Evolutionary conservation across 2,797 vertebrate species (phyloP).

Genomic region (Macrochelys suwanniensis): DNA sequence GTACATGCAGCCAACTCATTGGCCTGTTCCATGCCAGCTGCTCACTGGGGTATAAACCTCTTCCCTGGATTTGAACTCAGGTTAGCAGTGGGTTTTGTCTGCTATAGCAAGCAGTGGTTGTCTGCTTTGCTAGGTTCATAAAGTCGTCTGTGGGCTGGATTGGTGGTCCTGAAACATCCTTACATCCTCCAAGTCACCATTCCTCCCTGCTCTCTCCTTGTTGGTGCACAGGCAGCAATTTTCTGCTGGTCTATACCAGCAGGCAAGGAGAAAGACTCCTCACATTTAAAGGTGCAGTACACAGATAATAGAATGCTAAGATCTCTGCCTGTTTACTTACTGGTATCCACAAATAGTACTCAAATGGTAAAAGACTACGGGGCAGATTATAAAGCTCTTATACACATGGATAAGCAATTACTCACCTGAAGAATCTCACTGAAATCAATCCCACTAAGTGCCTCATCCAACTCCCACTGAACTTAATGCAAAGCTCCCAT

Average conservation of each 20-base stretch:
- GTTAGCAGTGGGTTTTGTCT: neutral
- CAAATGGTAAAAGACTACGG: neutral
- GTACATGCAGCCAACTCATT: too few species aligned
- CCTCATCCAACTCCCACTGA: rapidly evolving
- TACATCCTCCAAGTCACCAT: neutral
- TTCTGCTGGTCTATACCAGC: neutral
- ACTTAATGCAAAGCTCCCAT: neutral
- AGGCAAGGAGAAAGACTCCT: neutral
- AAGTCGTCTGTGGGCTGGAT: neutral
- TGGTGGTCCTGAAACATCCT: neutral
- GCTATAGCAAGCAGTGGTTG: neutral
- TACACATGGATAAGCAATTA: neutral
- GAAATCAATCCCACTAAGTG: neutral
- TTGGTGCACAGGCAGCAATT: neutral
- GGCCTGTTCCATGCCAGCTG: too few species aligned
- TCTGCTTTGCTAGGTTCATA: too few species aligned
- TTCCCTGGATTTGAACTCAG: too few species aligned
- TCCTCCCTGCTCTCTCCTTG: neutral
- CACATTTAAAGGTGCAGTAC: rapidly evolving
- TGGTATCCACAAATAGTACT: neutral
- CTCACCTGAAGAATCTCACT: rapidly evolving
- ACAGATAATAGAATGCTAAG: neutral
- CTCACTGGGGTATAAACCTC: too few species aligned
- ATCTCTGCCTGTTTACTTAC: neutral
- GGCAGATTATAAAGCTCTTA: neutral